These are phyloP conservation scores for Corbicula japonica DNA, from an alignment of 2,888 invertebrate genomes.

Conservation along the genomic window DNA sequence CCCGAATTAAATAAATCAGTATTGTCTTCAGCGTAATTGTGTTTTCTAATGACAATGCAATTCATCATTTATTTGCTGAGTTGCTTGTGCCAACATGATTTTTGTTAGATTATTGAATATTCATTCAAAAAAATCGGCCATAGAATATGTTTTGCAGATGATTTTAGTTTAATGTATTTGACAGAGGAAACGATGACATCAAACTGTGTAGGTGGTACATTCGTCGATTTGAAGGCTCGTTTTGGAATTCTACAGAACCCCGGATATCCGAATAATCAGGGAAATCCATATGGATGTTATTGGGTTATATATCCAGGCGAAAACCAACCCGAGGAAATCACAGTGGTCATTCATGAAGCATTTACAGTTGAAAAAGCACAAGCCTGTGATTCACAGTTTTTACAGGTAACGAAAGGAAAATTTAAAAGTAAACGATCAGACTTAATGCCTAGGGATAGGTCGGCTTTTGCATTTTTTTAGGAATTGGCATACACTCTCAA, in stretches of 20 bases:
- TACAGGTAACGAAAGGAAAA: slow-evolving; percentile 70
- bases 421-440: too few relatives aligned
- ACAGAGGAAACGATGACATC: slow-evolving; percentile 18
- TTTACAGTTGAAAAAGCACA: slow-evolving; percentile 62
- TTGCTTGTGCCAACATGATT: too few relatives aligned
- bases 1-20: too few relatives aligned
- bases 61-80: too few relatives aligned
- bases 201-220: slow-evolving; percentile 62
- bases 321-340: slow-evolving; percentile 46
- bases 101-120: too few relatives aligned
- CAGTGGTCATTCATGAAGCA: slow-evolving; percentile 63
- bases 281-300: slow-evolving; percentile 64
- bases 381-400: slow-evolving; percentile 62
- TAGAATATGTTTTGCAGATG: too few relatives aligned
- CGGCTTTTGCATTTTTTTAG: too few relatives aligned
- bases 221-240: slow-evolving; percentile 50
- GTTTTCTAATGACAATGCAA: too few relatives aligned
- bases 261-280: slow-evolving; percentile 70
- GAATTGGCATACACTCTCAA: too few relatives aligned
- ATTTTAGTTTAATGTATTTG: neutral
- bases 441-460: too few relatives aligned
- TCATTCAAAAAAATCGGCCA: too few relatives aligned
- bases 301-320: slow-evolving; percentile 67
- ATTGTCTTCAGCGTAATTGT: too few relatives aligned
- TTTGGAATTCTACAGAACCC: slow-evolving; percentile 71